These are phyloP conservation scores for Acanthiza pusilla DNA, from an alignment of 2,797 vertebrate genomes.

Conservation along the genomic window DNA sequence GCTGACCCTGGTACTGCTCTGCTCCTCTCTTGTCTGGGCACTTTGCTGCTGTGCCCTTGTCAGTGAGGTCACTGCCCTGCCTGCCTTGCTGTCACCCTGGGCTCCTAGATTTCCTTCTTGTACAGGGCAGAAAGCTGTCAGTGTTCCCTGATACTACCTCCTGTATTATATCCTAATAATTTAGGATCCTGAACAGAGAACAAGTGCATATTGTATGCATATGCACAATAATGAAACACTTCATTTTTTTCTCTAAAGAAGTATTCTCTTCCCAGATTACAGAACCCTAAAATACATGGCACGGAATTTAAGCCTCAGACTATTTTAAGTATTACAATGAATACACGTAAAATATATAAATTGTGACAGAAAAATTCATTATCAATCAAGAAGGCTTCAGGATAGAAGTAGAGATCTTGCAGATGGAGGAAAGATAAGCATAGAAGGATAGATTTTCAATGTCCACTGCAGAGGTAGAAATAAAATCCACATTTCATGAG, in stretches of 20 bases:
- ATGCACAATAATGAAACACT: background rate
- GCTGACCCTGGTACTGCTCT: background rate
- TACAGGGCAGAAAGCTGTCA: background rate
- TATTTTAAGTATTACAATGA: background rate
- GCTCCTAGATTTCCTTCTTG: background rate
- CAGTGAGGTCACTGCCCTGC: background rate
- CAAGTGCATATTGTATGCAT: background rate
- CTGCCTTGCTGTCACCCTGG: background rate
- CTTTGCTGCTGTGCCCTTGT: background rate
- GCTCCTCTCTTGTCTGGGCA: background rate
- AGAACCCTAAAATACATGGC: background rate
- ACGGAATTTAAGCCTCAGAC: background rate
- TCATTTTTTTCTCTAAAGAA: background rate
- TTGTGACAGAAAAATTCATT: background rate
- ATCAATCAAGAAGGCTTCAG: background rate
- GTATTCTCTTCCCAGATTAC: background rate
- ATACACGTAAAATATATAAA: background rate
- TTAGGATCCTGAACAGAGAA: background rate
- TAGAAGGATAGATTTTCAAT: background rate
- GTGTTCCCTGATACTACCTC: background rate
- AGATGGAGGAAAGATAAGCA: background rate
- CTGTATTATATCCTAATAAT: background rate
- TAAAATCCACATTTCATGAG: background rate
- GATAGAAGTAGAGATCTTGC: background rate
- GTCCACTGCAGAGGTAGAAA: background rate